phyloP scores from a whole-genome alignment of 2,797 vertebrate species.

The Sebastes alutus region DNA sequence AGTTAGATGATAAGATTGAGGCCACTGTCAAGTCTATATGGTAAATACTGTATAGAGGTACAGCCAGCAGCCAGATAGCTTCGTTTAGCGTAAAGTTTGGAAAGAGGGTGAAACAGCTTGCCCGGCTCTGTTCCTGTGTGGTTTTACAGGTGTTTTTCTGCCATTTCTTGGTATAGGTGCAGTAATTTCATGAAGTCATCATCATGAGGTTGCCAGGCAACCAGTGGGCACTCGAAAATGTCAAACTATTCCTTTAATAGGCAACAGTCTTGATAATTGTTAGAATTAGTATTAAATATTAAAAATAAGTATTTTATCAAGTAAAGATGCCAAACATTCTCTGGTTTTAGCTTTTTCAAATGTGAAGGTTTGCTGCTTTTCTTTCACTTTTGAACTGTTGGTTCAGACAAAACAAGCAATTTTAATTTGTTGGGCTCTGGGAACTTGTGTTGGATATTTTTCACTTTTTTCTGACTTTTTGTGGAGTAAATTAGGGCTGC shows the following conservation, averaged over 20 bases:
- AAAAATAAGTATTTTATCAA: no score
- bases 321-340: background rate
- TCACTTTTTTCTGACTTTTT: no score
- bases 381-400: no score
- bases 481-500: no score
- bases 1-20: background rate
- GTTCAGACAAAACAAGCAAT: no score
- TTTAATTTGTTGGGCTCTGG: no score
- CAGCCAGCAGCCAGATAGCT: background rate
- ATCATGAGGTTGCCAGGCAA: background rate
- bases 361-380: background rate
- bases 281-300: no score
- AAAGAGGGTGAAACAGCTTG: background rate
- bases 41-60: background rate
- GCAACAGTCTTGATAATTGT: no score
- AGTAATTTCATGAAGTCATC: background rate
- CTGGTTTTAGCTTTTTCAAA: background rate
- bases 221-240: background rate
- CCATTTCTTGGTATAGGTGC: background rate
- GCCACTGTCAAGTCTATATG: background rate
- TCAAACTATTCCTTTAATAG: no score
- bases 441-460: no score
- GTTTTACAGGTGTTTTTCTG: background rate
- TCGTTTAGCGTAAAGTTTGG: background rate
- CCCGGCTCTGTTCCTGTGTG: background rate